These are phyloP conservation scores for Brotula barbata DNA, from an alignment of 2,797 vertebrate species.

Conservation along the genomic window DNA sequence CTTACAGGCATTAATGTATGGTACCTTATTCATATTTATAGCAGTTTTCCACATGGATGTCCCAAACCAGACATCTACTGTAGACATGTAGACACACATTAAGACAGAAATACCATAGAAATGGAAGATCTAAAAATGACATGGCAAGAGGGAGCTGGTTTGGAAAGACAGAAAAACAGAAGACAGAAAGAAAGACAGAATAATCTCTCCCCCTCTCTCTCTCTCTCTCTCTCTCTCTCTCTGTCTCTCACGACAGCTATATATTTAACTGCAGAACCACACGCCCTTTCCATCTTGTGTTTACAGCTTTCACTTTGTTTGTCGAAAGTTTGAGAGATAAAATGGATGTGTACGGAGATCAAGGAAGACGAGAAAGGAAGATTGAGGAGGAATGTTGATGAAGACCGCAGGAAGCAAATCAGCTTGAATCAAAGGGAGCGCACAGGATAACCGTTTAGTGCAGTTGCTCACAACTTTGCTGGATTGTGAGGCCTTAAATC, in stretches of 20 bases:
- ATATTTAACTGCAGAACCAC: slow-evolving; percentile 32
- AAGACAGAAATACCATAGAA: slow-evolving; percentile 56
- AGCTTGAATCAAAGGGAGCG: slow-evolving; percentile 14
- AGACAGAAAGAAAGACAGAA: background rate
- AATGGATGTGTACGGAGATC: slow-evolving; percentile 12
- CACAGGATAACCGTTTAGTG: slow-evolving; percentile 26
- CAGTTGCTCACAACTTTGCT: too few relatives aligned
- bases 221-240: slow-evolving; percentile 7
- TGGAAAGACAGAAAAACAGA: slow-evolving; percentile 18
- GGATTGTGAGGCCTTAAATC: too few relatives aligned
- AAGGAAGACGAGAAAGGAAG: slow-evolving; percentile 9
- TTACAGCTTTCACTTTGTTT: slow-evolving; percentile 35
- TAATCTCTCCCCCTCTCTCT: background rate
- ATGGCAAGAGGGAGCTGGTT: slow-evolving; percentile 26
- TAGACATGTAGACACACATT: slow-evolving; percentile 61
- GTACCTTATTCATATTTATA: slow-evolving; percentile 52
- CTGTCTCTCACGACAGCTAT: slow-evolving; percentile 12
- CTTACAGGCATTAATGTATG: slow-evolving; percentile 50
- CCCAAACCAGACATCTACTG: slow-evolving; percentile 52
- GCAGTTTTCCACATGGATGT: slow-evolving; percentile 44
- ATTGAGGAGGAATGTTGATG: slow-evolving; percentile 9
- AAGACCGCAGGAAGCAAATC: slow-evolving; percentile 1
- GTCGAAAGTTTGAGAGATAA: slow-evolving; percentile 27
- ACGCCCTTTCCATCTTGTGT: slow-evolving; percentile 20
- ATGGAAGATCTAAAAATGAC: slow-evolving; percentile 27